Evolutionary conservation across 1,140 invertebrate species (phyloP), one percentile per base, ranked within the genome.

Genomic region (Drosophila jambulina): DNA sequence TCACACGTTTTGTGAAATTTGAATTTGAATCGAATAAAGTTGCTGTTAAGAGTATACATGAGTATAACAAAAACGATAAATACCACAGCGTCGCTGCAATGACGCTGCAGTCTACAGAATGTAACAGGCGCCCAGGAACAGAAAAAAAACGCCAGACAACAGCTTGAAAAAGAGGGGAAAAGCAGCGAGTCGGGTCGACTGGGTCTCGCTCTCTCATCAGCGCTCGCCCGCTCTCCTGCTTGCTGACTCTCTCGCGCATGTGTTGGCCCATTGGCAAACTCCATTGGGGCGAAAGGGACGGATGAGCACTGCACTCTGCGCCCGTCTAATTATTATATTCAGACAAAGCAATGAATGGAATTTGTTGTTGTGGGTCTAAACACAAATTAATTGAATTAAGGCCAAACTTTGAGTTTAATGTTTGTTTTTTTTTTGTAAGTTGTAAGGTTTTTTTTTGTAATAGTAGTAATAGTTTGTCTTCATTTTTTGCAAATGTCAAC

Each of bases 31-130:
- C 48, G 34, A 68, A 63, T 62, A 57, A 57, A 29, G 48, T 45
- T 75, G 57, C 48, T 70, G 63, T 46, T 68, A 68, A 72, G 58
- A 60, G 59, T 71, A 58, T 56, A 57, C 45, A 46, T 25, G 45
- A 42, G 27, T 64, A 36, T 46, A 42, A 51, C 12, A 29, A 68
- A 54, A 65, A 76, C 42, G 61, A 48, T 48, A 53, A 70, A 27
- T 34, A 56, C 59, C 48, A 38, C 53, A 79, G 40, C 60, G 80
- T 69, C 75, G 81, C 88, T 91, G 88, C 81, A 91, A 91, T 91
- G 87, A 91, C 87, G 87, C 90, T 91, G 83, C 88, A 91, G 88
- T 91, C 88, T 91, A 91, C 88, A 91, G 88, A 91, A 91, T 77
- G 88, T 91, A 91, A 75, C 88, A 91, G 88, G 88, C 77, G 67